Conservation (phyloP, 2,113 vertebrate genomes). For the Xenus cinereus region DNA sequence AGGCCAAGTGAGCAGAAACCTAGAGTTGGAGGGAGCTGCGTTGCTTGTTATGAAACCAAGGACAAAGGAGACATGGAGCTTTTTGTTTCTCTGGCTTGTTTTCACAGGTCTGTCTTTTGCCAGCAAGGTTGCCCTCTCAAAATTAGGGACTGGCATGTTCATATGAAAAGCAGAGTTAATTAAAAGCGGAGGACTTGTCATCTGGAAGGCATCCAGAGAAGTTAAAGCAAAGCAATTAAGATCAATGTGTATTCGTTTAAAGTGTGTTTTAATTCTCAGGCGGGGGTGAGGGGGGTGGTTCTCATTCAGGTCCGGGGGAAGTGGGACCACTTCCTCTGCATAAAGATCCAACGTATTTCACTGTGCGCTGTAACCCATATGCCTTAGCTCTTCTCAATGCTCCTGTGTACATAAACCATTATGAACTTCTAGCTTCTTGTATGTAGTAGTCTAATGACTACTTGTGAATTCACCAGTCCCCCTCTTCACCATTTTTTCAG, state of each 20-base stretch:
- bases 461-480: neutral
- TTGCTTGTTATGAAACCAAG: conserved; percentile 8
- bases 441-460: neutral
- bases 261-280: neutral
- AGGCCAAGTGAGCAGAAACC: neutral
- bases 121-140: neutral
- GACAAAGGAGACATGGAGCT: neutral
- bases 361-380: neutral
- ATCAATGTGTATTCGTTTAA: neutral
- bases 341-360: neutral
- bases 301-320: neutral
- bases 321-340: neutral
- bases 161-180: neutral
- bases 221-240: neutral
- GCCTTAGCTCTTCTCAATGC: neutral
- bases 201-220: neutral
- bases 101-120: neutral
- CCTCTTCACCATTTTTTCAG: neutral
- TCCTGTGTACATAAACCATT: neutral
- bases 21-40: neutral
- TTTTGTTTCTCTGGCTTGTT: neutral
- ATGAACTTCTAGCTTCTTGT: neutral
- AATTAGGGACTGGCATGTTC: neutral
- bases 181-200: neutral
- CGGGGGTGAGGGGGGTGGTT: neutral